Percentiles rank a stretch among this genome's conserved stretches.
phyloP scores from a whole-genome alignment of 2,888 invertebrate genomes.

The Lithophane ornitopus region DNA sequence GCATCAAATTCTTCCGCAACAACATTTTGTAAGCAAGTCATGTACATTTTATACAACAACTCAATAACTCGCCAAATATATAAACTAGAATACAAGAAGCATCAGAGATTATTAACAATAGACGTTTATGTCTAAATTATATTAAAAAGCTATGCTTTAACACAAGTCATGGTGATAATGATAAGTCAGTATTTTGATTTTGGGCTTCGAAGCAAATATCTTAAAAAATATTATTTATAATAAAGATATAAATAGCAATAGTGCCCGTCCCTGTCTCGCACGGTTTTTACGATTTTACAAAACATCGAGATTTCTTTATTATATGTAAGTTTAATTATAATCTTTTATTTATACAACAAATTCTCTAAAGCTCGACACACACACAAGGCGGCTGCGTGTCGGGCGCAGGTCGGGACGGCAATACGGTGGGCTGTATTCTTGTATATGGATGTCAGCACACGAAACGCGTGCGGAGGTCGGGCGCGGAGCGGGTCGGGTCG shows the following conservation, averaged over 20 bases:
- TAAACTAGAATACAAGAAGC: constrained; percentile 68
- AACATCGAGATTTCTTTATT: no score
- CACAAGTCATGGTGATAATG: constrained; percentile 53
- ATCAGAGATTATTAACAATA: constrained; percentile 70
- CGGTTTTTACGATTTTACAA: no score
- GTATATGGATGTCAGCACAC: no score
- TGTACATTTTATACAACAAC: constrained; percentile 66
- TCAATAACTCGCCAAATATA: constrained; percentile 48
- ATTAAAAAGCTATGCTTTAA: constrained; percentile 64
- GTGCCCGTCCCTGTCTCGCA: no score
- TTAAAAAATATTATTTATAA: neutral
- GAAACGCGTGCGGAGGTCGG: no score
- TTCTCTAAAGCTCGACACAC: no score
- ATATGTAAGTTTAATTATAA: no score
- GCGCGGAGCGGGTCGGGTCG: no score
- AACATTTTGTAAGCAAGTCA: constrained; percentile 55
- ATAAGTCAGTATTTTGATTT: constrained; percentile 23
- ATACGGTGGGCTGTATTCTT: no score
- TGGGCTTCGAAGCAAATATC: constrained; percentile 25
- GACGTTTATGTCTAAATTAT: constrained; percentile 61
- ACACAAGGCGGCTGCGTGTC: no score
- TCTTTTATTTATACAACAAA: no score
- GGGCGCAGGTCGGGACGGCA: no score
- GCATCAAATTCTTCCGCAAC: constrained; percentile 15
- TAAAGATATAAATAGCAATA: neutral